A percentile compares a stretch with the other conserved stretches of the same genome.
Evolutionary conservation across 1,140 invertebrate genomes (phyloP).

Genomic region (Brachionus calyciflorus): DNA sequence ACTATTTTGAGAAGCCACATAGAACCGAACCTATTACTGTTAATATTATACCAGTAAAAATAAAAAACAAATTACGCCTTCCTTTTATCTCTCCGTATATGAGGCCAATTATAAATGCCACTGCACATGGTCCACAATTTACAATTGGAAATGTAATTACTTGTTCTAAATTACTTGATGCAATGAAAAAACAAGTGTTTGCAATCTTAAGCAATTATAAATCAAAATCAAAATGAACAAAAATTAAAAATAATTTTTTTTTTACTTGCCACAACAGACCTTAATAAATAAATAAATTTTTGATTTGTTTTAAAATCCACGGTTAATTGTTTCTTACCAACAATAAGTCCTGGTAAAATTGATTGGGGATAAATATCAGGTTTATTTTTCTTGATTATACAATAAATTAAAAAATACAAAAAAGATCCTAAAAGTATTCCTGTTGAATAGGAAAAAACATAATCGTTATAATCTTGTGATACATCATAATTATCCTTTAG

Average conservation of each 20-base stretch:
- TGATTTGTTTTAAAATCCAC: neutral
- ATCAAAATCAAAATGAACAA: neutral
- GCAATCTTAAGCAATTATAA: constrained; percentile 49
- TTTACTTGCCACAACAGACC: constrained; percentile 60
- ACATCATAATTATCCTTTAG: constrained; percentile 31
- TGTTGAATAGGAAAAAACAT: constrained; percentile 37
- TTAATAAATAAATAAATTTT: neutral
- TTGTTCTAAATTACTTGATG: constrained; percentile 59
- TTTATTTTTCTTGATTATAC: constrained; percentile 55
- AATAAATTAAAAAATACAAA: constrained; percentile 59
- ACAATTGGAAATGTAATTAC: constrained; percentile 61
- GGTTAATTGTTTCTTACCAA: constrained; percentile 43
- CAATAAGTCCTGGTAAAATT: constrained; percentile 59
- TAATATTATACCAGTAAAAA: constrained; percentile 1
- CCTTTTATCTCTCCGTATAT: constrained; percentile 35
- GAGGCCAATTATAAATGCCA: constrained; percentile 49
- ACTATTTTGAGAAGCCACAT: constrained; percentile 32
- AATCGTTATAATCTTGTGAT: constrained; percentile 19
- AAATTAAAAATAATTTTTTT: neutral
- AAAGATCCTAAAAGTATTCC: constrained; percentile 21
- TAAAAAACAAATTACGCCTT: constrained; percentile 9
- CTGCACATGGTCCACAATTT: constrained; percentile 49
- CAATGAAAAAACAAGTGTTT: constrained; percentile 60
- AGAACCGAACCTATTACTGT: constrained; percentile 16
- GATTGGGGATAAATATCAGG: constrained; percentile 57